A percentile compares a stretch with the other conserved stretches of the same genome.
phyloP scores from a whole-genome alignment of 1,140 invertebrate species.

The Drosophila malerkotliana region DNA sequence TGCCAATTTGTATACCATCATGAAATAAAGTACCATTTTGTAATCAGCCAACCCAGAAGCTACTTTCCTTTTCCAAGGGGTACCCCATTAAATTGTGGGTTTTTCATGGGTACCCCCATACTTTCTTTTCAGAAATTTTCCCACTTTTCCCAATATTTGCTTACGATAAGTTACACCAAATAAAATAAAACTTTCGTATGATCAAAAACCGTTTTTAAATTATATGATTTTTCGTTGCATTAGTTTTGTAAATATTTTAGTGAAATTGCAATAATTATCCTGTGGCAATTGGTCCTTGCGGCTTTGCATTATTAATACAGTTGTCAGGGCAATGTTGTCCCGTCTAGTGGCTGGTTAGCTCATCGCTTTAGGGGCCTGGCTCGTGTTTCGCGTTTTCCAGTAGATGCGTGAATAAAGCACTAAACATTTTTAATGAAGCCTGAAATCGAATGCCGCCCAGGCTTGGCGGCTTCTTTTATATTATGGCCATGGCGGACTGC shows the following conservation, averaged over 20 bases:
- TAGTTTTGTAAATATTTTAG: background rate
- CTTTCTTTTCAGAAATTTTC: too few species aligned
- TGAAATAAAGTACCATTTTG: too few species aligned
- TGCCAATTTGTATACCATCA: too few species aligned
- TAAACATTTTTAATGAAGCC: constrained; percentile 75
- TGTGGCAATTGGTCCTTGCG: constrained; percentile 3
- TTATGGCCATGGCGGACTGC: constrained; percentile 3
- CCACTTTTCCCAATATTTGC: too few species aligned
- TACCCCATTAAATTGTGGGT: too few species aligned
- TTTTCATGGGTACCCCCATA: too few species aligned
- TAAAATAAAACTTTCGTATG: too few species aligned
- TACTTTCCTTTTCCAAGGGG: too few species aligned
- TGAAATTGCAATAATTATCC: constrained; percentile 31
- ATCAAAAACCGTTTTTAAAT: constrained; percentile 9
- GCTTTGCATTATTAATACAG: constrained; percentile 11
- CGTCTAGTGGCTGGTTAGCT: background rate
- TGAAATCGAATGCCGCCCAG: constrained; percentile 63
- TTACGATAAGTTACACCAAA: too few species aligned
- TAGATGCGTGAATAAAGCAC: constrained; percentile 56
- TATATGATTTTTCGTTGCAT: constrained; percentile 9
- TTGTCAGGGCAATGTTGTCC: background rate
- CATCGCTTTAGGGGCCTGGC: background rate
- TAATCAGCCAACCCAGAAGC: too few species aligned
- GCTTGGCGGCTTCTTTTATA: background rate
- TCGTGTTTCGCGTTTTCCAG: constrained; percentile 4